phyloP scores from a whole-genome alignment of 2,797 vertebrate genomes.

The Channa striata region DNA sequence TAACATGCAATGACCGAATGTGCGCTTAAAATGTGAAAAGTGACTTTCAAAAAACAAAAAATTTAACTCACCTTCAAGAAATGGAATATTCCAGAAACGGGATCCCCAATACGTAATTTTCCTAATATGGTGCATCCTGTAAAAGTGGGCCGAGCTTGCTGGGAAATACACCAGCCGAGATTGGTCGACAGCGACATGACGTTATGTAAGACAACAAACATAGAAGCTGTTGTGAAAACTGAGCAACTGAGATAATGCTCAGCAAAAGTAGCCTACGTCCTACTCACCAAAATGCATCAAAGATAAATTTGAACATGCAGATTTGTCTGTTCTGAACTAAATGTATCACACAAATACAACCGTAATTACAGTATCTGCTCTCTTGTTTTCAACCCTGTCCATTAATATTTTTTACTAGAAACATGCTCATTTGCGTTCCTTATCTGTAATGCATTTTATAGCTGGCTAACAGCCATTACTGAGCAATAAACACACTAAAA shows the following conservation, averaged over 20 bases:
- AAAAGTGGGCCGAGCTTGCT: slow-evolving; percentile 82
- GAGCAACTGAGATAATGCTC: slow-evolving; percentile 52
- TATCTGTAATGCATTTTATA: not conserved
- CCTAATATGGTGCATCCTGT: slow-evolving; percentile 99
- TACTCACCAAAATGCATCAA: slow-evolving; percentile 36
- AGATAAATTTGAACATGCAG: slow-evolving; percentile 21
- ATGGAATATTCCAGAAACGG: slow-evolving; percentile 84
- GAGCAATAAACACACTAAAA: not conserved
- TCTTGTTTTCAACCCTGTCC: not conserved
- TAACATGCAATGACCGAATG: rapidly evolving
- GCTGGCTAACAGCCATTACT: not conserved
- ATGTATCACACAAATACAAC: not conserved
- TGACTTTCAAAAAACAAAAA: no score
- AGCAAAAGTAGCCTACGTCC: slow-evolving; percentile 32
- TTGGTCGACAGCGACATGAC: slow-evolving; percentile 65
- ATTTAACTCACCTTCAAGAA: slow-evolving; percentile 29
- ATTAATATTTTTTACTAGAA: not conserved
- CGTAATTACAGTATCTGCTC: not conserved
- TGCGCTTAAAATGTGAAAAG: not conserved
- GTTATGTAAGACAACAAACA: slow-evolving; percentile 81
- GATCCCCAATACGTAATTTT: slow-evolving; percentile 95
- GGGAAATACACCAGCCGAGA: slow-evolving; percentile 75
- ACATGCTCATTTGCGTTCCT: not conserved
- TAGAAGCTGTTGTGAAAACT: slow-evolving; percentile 66
- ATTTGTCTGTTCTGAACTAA: slow-evolving; percentile 9